Evolutionary conservation across 2,113 vertebrate genomes (phyloP).

Genomic region (Cyprinodon variegatus): DNA sequence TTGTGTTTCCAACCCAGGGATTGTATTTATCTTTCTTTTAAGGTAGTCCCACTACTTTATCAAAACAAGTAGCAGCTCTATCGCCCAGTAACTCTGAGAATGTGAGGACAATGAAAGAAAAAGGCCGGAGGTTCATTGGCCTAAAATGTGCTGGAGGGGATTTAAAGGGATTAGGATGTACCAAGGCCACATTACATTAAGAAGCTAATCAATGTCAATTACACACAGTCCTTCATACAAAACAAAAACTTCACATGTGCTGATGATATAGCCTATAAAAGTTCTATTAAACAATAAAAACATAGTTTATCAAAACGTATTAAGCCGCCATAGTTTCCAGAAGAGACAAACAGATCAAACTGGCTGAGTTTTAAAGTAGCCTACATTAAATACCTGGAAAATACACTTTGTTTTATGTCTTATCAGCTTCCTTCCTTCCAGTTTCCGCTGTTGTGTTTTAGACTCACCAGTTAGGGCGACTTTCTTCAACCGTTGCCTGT

Average conservation of each 20-base stretch:
- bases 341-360: too few species aligned
- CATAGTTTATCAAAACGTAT: background rate
- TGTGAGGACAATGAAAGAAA: background rate
- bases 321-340: background rate
- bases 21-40: background rate
- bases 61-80: background rate
- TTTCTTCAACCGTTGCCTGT: constrained; percentile 32
- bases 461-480: constrained; percentile 66
- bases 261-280: too few species aligned
- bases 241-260: too few species aligned
- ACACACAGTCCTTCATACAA: constrained; percentile 9
- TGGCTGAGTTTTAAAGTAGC: too few species aligned
- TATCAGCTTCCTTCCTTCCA: background rate
- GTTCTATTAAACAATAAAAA: too few species aligned
- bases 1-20: background rate
- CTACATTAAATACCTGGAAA: too few species aligned
- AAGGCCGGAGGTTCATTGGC: constrained; percentile 18
- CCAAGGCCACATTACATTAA: constrained; percentile 50
- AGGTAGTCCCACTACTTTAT: background rate
- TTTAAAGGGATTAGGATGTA: constrained; percentile 72
- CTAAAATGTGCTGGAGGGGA: constrained; percentile 67
- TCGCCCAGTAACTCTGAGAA: background rate
- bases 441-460: background rate
- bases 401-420: too few species aligned
- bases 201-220: constrained; percentile 61